Percentiles rank a stretch among this genome's conserved stretches.
Conservation (phyloP, 1,140 invertebrate genomes). For the Drosophila kepulauana region DNA sequence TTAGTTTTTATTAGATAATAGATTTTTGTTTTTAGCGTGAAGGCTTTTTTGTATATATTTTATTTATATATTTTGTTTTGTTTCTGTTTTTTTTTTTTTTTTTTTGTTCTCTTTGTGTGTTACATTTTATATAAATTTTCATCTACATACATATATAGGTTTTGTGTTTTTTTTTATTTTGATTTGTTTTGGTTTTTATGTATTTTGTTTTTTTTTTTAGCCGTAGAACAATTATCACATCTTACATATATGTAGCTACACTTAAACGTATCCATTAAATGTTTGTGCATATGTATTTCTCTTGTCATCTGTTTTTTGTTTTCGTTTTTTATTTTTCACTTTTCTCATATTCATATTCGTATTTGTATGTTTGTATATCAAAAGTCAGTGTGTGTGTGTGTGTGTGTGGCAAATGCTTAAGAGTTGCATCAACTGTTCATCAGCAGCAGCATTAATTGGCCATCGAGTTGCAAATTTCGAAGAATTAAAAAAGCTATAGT, state of each 20-base stretch:
- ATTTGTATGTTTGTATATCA: conserved; percentile 26
- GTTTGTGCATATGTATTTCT: conserved; percentile 74
- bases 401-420: not conserved
- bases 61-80: conserved; percentile 55
- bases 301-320: conserved; percentile 15
- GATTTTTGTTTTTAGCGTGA: conserved; percentile 55
- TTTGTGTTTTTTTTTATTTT: conserved; percentile 24
- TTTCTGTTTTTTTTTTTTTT: conserved; percentile 27
- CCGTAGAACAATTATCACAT: conserved; percentile 82
- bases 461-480: no score
- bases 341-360: not conserved
- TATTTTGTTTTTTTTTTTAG: conserved; percentile 48
- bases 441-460: conserved; percentile 12
- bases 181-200: conserved; percentile 35
- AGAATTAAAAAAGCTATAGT: no score
- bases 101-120: conserved; percentile 25
- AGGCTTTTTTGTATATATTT: conserved; percentile 49
- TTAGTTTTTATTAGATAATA: conserved; percentile 72
- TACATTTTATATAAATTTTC: conserved; percentile 46
- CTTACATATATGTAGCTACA: conserved; percentile 75
- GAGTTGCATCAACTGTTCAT: conserved; percentile 2
- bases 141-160: conserved; percentile 45
- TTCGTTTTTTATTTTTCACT: not conserved
- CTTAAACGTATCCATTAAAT: conserved; percentile 79
- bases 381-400: conserved; percentile 23